Conservation (phyloP, 2,888 invertebrate species). For the Flexamia atlantica region DNA sequence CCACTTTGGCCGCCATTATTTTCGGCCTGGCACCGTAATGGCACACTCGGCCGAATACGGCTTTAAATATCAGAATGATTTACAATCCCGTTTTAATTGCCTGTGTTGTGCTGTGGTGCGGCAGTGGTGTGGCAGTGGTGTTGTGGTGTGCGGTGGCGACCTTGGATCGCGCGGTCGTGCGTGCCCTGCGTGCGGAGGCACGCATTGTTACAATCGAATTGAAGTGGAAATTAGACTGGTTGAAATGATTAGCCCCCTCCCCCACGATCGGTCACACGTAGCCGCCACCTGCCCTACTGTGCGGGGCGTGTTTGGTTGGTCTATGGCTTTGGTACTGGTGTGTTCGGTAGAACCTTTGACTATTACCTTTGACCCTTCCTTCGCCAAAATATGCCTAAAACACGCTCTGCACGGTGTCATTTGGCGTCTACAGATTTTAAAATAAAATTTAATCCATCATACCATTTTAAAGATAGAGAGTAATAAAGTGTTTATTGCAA, state of each 20-base stretch:
- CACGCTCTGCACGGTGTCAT: too few relatives aligned
- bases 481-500: too few relatives aligned
- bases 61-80: slow-evolving; percentile 39
- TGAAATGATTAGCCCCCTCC: slow-evolving; percentile 38
- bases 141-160: background rate
- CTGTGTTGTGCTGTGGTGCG: background rate
- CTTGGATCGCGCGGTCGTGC: slow-evolving; percentile 29
- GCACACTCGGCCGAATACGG: slow-evolving; percentile 8
- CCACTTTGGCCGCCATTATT: slow-evolving; percentile 28
- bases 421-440: too few relatives aligned
- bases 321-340: too few relatives aligned
- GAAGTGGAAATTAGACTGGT: slow-evolving; percentile 48
- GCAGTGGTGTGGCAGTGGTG: background rate
- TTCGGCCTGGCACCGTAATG: slow-evolving; percentile 39
- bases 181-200: slow-evolving; percentile 38
- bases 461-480: too few relatives aligned
- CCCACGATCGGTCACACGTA: slow-evolving; percentile 35
- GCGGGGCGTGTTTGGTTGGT: background rate
- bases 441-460: too few relatives aligned
- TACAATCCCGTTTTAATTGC: slow-evolving; percentile 47
- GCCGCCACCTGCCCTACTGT: slow-evolving; percentile 10
- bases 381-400: too few relatives aligned
- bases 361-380: too few relatives aligned
- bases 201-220: slow-evolving; percentile 48
- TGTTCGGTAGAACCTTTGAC: too few relatives aligned